Evolutionary conservation across 2,797 vertebrate species (phyloP).

Genomic region (Ctenopoma multispine): DNA sequence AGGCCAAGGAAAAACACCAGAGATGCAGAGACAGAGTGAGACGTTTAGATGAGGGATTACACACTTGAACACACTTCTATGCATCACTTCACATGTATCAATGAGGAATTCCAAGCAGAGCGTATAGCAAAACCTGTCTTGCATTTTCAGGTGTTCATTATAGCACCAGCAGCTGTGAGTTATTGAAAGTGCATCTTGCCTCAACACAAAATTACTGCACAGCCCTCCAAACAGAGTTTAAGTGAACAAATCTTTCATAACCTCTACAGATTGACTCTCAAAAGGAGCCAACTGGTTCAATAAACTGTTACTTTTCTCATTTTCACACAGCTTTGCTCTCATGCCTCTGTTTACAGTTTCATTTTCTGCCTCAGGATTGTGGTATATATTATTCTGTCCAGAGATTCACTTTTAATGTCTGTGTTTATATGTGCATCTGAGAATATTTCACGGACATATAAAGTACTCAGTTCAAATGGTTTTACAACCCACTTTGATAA

Average conservation of each 20-base stretch:
- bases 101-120: not conserved
- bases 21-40: not conserved
- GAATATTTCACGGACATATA: not conserved
- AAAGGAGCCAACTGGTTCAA: slow-evolving; percentile 9
- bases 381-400: slow-evolving; percentile 22
- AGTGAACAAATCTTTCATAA: slow-evolving; percentile 6
- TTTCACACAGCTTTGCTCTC: slow-evolving; percentile 13
- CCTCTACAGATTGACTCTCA: not conserved
- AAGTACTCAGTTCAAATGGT: not conserved
- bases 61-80: not conserved
- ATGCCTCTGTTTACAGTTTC: slow-evolving; percentile 22
- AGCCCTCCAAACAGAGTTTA: not conserved
- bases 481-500: slow-evolving; percentile 10
- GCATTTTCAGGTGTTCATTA: not conserved
- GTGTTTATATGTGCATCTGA: slow-evolving; percentile 2
- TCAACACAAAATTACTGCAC: slow-evolving; percentile 1
- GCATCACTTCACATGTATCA: not conserved
- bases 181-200: not conserved
- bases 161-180: not conserved
- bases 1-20: too few relatives aligned
- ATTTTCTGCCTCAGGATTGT: slow-evolving; percentile 3
- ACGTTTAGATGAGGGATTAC: not conserved
- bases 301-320: slow-evolving; percentile 15
- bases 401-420: slow-evolving; percentile 26
- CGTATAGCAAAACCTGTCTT: not conserved